These are phyloP conservation scores for Campodea augens DNA, from an alignment of 1,140 invertebrate genomes.

Conservation along the genomic window DNA sequence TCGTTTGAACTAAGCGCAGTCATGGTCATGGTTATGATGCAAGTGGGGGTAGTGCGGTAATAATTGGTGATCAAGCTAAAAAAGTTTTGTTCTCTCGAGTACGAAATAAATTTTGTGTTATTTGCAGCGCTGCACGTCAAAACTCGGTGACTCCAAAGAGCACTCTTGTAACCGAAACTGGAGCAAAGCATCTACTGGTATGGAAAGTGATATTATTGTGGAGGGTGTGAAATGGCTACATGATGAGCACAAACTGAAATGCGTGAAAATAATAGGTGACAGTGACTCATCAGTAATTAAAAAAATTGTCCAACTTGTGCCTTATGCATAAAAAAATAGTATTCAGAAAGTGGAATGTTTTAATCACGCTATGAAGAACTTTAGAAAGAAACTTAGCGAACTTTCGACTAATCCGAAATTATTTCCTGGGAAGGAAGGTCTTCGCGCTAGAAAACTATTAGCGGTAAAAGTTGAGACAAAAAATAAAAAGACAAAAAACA, in stretches of 20 bases:
- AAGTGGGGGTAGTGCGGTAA: constrained; percentile 7
- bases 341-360: constrained; percentile 13
- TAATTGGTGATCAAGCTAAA: constrained; percentile 7
- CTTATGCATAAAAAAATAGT: not conserved
- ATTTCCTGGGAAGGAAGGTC: not conserved
- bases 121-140: not conserved
- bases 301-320: not conserved
- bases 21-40: constrained; percentile 10
- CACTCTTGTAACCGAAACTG: constrained; percentile 9
- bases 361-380: constrained; percentile 14
- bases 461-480: too few relatives aligned
- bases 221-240: not conserved
- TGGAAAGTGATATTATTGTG: constrained; percentile 8
- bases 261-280: too few relatives aligned
- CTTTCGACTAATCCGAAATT: not conserved
- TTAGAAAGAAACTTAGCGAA: not conserved
- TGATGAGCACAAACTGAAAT: not conserved
- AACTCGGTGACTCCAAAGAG: not conserved
- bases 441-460: not conserved
- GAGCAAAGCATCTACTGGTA: constrained; percentile 4
- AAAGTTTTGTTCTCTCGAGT: constrained; percentile 8
- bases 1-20: constrained; percentile 6
- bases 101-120: constrained; percentile 6
- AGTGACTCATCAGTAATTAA: not conserved
- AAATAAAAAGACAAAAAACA: too few relatives aligned